Percentiles rank a stretch among this genome's conserved stretches.
Conservation (phyloP, 2,797 vertebrate species). For the Cryptoblepharus egeriae region DNA sequence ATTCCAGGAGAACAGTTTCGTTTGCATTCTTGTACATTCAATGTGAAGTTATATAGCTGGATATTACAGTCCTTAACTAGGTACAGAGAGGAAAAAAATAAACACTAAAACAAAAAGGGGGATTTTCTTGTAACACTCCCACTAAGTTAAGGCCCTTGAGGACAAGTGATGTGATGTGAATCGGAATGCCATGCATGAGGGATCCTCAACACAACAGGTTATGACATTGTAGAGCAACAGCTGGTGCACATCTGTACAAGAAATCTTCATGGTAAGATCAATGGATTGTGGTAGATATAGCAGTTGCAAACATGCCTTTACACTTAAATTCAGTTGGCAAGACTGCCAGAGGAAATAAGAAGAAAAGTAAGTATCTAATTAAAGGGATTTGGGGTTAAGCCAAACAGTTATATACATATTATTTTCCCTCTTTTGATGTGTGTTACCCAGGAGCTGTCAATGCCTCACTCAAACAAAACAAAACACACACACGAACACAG, state of each 20-base stretch:
- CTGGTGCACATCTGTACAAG: neutral
- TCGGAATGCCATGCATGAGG: no score
- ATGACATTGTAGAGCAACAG: neutral
- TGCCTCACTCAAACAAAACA: neutral
- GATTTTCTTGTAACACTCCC: no score
- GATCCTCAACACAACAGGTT: neutral
- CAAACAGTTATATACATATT: neutral
- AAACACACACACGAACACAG: neutral
- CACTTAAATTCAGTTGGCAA: neutral
- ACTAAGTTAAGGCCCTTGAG: no score
- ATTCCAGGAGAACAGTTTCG: no score
- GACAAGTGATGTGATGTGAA: neutral
- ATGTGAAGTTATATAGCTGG: no score
- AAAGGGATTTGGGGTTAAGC: neutral
- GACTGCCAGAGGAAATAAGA: neutral
- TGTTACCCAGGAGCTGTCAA: neutral
- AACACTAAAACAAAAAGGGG: no score
- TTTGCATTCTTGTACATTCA: no score
- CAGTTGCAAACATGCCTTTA: neutral
- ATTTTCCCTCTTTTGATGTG: constrained; percentile 11
- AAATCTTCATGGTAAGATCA: neutral
- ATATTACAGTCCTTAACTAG: no score
- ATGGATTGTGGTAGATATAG: neutral
- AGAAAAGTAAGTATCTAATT: neutral
- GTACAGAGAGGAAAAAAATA: no score